A percentile compares a stretch with the other conserved stretches of the same genome.
Conservation (phyloP, 2,113 vertebrate genomes). For the Ceratotherium simum region DNA sequence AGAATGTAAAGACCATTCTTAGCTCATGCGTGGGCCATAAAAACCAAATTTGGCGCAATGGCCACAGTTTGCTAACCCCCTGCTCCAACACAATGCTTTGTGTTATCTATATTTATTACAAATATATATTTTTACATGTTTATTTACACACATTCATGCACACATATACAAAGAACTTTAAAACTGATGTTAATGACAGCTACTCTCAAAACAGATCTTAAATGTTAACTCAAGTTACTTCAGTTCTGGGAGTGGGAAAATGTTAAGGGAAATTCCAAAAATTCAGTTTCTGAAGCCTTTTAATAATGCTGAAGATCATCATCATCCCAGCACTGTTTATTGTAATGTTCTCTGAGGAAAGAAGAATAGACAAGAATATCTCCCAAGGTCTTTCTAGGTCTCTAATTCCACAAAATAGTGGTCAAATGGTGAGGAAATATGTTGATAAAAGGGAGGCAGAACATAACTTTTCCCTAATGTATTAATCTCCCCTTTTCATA, state of each 20-base stretch:
- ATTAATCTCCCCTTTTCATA: background rate
- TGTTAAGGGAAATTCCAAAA: background rate
- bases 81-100: background rate
- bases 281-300: background rate
- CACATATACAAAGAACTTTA: background rate
- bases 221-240: background rate
- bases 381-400: background rate
- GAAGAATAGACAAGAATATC: background rate
- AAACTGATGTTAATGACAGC: background rate
- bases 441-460: background rate
- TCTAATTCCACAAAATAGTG: background rate
- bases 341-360: background rate
- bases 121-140: background rate
- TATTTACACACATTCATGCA: background rate
- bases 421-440: background rate
- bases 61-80: background rate
- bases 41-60: background rate
- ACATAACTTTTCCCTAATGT: background rate
- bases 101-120: background rate
- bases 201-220: background rate
- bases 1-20: background rate
- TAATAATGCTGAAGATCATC: background rate
- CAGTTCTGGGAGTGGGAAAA: background rate
- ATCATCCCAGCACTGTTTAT: background rate
- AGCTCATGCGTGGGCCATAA: background rate